phyloP scores from a whole-genome alignment of 2,797 vertebrate species.

The Podarcis lilfordi region DNA sequence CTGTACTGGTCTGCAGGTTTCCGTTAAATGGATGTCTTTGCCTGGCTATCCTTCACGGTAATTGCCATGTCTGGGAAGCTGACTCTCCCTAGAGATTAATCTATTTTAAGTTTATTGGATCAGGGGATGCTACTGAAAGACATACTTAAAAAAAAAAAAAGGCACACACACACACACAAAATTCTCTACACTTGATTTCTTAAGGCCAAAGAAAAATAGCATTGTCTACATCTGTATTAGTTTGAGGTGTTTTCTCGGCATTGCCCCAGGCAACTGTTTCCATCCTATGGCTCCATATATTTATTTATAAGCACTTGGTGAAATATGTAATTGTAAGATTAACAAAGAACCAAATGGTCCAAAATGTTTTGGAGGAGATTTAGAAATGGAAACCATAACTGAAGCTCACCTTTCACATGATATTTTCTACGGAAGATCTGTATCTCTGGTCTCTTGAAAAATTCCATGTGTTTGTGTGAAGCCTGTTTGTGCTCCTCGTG shows the following conservation, averaged over 20 bases:
- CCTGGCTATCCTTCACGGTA: constrained; percentile 76
- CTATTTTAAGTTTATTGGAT: constrained; percentile 81
- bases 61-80: constrained; percentile 78
- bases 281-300: neutral
- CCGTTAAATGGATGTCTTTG: constrained; percentile 76
- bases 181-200: constrained; percentile 69
- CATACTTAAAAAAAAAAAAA: constrained; percentile 37
- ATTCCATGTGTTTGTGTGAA: neutral
- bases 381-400: neutral
- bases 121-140: constrained; percentile 72
- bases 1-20: constrained; percentile 61
- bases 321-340: constrained; percentile 5
- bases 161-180: neutral
- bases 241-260: constrained; percentile 44
- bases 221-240: constrained; percentile 25
- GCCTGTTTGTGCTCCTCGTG: too few species aligned
- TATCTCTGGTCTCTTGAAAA: neutral
- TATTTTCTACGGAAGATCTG: neutral
- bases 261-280: constrained; percentile 39
- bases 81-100: constrained; percentile 77
- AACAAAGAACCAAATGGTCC: neutral
- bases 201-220: constrained; percentile 61
- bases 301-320: constrained; percentile 32
- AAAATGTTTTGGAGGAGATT: constrained; percentile 17
- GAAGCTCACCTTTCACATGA: neutral